phyloP scores from a whole-genome alignment of 2,888 invertebrate species.

The Apodemia zela region DNA sequence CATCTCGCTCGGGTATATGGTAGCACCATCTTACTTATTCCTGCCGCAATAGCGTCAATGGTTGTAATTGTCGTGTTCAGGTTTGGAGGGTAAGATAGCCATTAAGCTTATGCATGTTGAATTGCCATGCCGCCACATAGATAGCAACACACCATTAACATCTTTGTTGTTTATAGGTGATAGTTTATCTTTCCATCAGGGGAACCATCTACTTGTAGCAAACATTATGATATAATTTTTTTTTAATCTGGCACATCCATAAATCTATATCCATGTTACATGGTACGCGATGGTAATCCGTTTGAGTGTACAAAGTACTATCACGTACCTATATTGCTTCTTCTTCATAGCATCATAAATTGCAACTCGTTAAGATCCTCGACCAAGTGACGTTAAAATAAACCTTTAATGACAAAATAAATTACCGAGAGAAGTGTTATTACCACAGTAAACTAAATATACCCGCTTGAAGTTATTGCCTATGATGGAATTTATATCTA shows the following conservation, averaged over 20 bases:
- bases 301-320: conserved; percentile 15
- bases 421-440: conserved; percentile 53
- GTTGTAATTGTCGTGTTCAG: no score
- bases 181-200: no score
- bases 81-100: no score
- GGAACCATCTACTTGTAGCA: no score
- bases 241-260: not conserved
- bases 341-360: conserved; percentile 53
- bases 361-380: conserved; percentile 45
- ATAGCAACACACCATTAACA: no score
- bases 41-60: no score
- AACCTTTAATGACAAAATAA: conserved; percentile 62
- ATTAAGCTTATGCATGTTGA: no score
- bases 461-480: conserved; percentile 28
- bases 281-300: conserved; percentile 9
- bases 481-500: conserved; percentile 38
- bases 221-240: no score
- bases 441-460: conserved; percentile 44
- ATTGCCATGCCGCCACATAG: no score
- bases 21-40: no score
- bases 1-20: no score
- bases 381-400: conserved; percentile 56
- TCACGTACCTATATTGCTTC: conserved; percentile 24
- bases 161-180: no score
- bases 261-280: not conserved